Evolutionary conservation across 2,113 vertebrate species (phyloP).

Genomic region (Psammodynastes pulverulentus): DNA sequence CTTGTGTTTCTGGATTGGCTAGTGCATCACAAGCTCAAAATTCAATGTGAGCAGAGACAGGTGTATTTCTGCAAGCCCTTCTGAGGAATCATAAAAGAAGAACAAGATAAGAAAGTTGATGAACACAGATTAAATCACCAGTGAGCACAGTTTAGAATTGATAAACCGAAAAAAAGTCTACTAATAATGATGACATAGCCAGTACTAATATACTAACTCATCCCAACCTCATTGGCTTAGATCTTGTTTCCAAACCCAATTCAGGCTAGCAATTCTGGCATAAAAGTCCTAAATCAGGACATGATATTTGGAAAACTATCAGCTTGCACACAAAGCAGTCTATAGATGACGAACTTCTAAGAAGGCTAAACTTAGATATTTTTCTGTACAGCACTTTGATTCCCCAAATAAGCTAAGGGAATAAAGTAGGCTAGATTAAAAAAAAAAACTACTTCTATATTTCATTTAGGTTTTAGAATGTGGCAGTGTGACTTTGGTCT

Average conservation of each 20-base stretch:
- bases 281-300: neutral
- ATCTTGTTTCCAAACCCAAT: neutral
- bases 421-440: neutral
- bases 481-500: neutral
- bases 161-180: neutral
- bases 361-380: neutral
- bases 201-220: neutral
- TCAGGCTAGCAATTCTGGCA: neutral
- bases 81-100: neutral
- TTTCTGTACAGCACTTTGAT: neutral
- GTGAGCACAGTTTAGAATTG: neutral
- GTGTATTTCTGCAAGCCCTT: neutral
- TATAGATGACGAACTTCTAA: neutral
- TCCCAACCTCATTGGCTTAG: neutral
- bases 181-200: neutral
- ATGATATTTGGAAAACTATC: neutral
- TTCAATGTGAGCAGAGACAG: neutral
- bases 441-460: neutral
- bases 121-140: neutral
- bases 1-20: neutral
- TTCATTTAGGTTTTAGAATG: neutral
- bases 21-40: neutral
- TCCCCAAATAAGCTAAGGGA: neutral
- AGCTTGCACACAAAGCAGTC: neutral
- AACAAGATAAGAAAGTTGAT: neutral